Percentiles rank a stretch among this genome's conserved stretches.
Evolutionary conservation across 2,113 vertebrate species (phyloP).

Genomic region (Corythornis cristatus): DNA sequence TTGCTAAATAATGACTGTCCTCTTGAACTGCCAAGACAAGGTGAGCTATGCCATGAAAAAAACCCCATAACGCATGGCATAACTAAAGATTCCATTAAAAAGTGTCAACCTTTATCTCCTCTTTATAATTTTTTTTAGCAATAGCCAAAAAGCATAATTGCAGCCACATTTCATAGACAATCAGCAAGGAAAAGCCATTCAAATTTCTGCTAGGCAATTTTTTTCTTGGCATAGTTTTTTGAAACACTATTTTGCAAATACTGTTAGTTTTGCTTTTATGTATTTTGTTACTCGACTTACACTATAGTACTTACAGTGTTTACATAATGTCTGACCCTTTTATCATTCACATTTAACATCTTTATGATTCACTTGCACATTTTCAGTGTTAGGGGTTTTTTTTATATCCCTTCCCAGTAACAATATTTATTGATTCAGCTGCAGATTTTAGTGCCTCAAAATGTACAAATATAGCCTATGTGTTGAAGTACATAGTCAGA

Average conservation of each 20-base stretch:
- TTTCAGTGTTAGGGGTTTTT: neutral
- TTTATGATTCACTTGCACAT: neutral
- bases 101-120: neutral
- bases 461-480: neutral
- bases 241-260: neutral
- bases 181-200: neutral
- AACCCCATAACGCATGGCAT: neutral
- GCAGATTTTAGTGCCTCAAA: conserved; percentile 36
- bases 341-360: neutral
- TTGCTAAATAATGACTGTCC: neutral
- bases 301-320: neutral
- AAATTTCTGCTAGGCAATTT: neutral
- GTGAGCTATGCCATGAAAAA: neutral
- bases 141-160: neutral
- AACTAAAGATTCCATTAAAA: neutral
- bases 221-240: neutral
- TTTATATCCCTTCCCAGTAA: neutral
- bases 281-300: neutral
- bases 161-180: neutral
- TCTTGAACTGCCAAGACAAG: neutral
- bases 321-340: neutral
- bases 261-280: neutral
- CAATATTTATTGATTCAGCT: conserved; percentile 59
- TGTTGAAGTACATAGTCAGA: neutral
- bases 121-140: neutral